Evolutionary conservation across 2,797 vertebrate genomes (phyloP), one percentile per base, ranked within the genome.

Genomic region (Oryzias dopingdopingensis): DNA sequence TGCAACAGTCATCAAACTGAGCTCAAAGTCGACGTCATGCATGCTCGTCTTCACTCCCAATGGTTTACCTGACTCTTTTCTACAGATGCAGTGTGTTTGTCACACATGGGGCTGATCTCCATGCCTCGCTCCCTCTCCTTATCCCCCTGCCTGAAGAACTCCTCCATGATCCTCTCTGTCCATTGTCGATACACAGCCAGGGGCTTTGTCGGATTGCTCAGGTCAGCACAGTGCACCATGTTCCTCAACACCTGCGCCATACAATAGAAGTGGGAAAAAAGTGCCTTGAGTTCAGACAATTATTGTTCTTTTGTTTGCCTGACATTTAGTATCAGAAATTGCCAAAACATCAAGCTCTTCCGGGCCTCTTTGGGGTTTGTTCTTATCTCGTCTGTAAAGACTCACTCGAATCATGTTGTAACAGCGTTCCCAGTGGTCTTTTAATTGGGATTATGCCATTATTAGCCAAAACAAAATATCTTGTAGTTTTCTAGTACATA

Each of bases 41-140:
- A 22, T 56, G 56, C 18, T 14, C 47, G 17, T 49, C 4, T 51
- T 53, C 56, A 2, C 40, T 23, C 46, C 42, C 46, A 45, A 49
- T 66, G 37, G 32, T 61, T 69, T 80, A 95, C 96, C 96, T 98
- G 96, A 22, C 95, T 96, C 82, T 96, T 96, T 72, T 98, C 96
- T 68, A 98, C 95, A 0, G 95, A 97, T 10, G 96, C 96, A 0
- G 94, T 96, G 88, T 96, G 95, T 82, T 96, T 96, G 72, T 98
- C 96, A 0, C 96, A 98, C 96, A 98, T 98, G 74, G 96, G 96
- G 69, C 95, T 97, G 86, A 98, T 97, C 86, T 97, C 95, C 94
- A 97, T 95, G 52, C 95, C 95, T 2, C 95, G 87, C 74, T 96
- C 95, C 0, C 96, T 85, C 49, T 98, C 96, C 32, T 94, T 92